Evolutionary conservation across 2,113 vertebrate genomes (phyloP), one percentile per base, ranked within the genome.

Genomic region (Peromyscus leucopus): DNA sequence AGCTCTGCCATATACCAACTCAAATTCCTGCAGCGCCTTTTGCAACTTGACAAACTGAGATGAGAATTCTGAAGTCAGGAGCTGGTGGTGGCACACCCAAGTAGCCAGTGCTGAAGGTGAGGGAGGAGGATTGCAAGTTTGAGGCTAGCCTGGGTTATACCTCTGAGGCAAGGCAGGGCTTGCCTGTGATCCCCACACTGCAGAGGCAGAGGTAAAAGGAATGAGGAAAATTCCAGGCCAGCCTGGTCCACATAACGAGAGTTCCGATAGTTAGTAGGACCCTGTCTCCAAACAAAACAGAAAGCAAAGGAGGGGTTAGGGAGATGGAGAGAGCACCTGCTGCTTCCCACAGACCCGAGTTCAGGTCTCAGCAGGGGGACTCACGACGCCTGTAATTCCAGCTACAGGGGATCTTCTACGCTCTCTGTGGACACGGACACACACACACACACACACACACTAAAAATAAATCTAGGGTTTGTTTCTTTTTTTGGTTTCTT

Each of bases 21-120:
- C 85, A 67, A 92, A 95, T 92, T 85, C 46, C 74, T 90, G 2
- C 65, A 36, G 19, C 55, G 12, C 63, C 55, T 80, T 95, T n/a
- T 57, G 33, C 8, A 59, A 94, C 59, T 42, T 95, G 86, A 92
- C 51, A 96, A 93, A 85, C 0, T 86, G 48, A 79, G 31, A 71
- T 80, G 21, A 48, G 91, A 93, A 85, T 85, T 94, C 17, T 71
- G 46, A 78, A 89, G 61, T 61, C 28, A 46, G 26, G 10, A 22
- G 59, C 24, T 85, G 13, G 83, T 46, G 57, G 59, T 19, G 3
- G 59, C 57, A 17, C 5, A 3, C n/a, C 22, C 7, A 42, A 22
- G 36, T 9, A 16, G 82, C 59, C 42, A 84, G 31, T 31, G 59
- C 82, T 19, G 24, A 46, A 61, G 55, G 24, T 61, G n/a, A 84